A percentile compares a stretch with the other conserved stretches of the same genome.
Conservation (phyloP, 2,888 invertebrate species). For the Lampropteryx suffumata region DNA sequence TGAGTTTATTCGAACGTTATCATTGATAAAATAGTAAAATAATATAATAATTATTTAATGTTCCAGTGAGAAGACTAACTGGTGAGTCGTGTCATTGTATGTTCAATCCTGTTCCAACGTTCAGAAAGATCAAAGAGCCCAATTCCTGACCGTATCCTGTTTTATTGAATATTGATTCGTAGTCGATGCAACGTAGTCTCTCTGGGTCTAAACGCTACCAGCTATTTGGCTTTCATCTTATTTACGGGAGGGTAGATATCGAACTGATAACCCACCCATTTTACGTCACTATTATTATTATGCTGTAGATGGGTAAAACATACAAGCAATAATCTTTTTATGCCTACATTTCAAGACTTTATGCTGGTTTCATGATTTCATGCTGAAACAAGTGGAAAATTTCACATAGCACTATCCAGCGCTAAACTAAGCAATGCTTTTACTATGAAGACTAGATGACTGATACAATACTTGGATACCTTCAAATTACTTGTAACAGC, state of each 20-base stretch:
- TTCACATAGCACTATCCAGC: too few relatives aligned
- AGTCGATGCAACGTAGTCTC: constrained; percentile 31
- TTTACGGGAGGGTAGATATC: neutral
- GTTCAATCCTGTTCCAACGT: constrained; percentile 8
- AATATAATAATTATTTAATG: constrained; percentile 38
- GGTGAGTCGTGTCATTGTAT: constrained; percentile 43
- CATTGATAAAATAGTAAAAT: constrained; percentile 31
- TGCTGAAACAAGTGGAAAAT: too few relatives aligned
- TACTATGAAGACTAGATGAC: too few relatives aligned
- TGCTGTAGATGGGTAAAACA: too few relatives aligned
- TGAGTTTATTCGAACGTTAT: constrained; percentile 42
- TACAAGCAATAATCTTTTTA: too few relatives aligned
- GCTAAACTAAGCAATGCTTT: too few relatives aligned
- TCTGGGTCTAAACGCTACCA: neutral
- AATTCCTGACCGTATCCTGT: constrained; percentile 61
- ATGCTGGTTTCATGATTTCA: too few relatives aligned
- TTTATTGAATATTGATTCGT: constrained; percentile 63
- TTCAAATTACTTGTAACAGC: too few relatives aligned
- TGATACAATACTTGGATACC: too few relatives aligned
- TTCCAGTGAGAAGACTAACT: constrained; percentile 38
- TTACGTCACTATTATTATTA: neutral
- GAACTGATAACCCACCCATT: neutral
- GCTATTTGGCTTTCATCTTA: neutral
- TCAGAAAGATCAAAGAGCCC: constrained; percentile 16
- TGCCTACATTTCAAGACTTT: too few relatives aligned